phyloP scores from a whole-genome alignment of 1,140 invertebrate species.

The Paracyclopina nana region DNA sequence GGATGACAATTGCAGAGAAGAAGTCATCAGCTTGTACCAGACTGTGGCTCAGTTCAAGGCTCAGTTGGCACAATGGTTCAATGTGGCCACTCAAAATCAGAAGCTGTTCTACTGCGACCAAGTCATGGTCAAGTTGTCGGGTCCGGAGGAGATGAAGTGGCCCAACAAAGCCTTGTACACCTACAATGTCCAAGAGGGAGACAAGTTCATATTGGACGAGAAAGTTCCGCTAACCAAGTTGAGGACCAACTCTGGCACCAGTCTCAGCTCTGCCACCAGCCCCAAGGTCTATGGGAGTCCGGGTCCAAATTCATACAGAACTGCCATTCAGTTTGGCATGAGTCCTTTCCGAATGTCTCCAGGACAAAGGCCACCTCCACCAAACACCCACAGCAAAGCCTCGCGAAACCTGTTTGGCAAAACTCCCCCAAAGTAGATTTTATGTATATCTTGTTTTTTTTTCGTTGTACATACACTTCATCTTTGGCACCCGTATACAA shows the following conservation, averaged over 20 bases:
- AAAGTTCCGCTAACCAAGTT: slow-evolving; percentile 18
- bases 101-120: slow-evolving; percentile 25
- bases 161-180: slow-evolving; percentile 23
- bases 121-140: slow-evolving; percentile 17
- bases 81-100: slow-evolving; percentile 22
- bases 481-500: too few relatives aligned
- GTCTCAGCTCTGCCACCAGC: not conserved
- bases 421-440: too few relatives aligned
- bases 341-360: too few relatives aligned
- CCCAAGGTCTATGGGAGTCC: too few relatives aligned
- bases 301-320: not conserved
- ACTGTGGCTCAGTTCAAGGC: slow-evolving; percentile 18
- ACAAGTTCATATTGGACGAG: slow-evolving; percentile 24
- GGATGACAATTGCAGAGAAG: slow-evolving; percentile 17
- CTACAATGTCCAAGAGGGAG: slow-evolving; percentile 25
- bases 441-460: too few relatives aligned
- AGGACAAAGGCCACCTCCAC: too few relatives aligned
- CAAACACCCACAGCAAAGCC: too few relatives aligned
- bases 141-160: slow-evolving; percentile 23
- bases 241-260: not conserved
- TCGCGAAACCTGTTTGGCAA: too few relatives aligned
- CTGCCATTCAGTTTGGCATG: not conserved
- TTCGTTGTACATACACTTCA: too few relatives aligned
- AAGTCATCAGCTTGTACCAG: slow-evolving; percentile 16
- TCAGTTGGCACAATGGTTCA: slow-evolving; percentile 21